Base-by-base conservation (phyloP, 2,113 vertebrate genomes). In the Trichechus manatus region DNA sequence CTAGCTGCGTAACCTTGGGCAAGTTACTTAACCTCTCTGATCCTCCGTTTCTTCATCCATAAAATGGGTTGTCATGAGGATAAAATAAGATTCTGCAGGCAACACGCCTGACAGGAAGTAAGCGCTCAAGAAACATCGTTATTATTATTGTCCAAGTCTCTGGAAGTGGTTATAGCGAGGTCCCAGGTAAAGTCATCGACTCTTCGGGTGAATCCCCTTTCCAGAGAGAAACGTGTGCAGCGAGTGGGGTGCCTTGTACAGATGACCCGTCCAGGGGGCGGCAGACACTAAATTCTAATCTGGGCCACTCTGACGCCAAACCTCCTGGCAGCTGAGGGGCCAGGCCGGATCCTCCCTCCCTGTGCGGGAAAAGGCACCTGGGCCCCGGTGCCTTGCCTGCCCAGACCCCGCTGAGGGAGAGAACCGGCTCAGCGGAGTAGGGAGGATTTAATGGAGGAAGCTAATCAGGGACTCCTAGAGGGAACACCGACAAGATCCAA, bases 401-500 rank as follows among this genome's bases (percentile, higher is more conserved):
- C 53, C 72, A 33, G 63, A 64, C 59, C 79, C 61, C 14, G 11
- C 17, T 6, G 20, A 5, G 36, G 20, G 81, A 14, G 79, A 25
- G 92, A 59, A 42, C 27, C 19, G 68, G 72, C 97, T 66, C 31
- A 87, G 53, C n/a, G 31, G 97, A 97, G 97, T 97, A 94, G 90
- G 79, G 92, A 98, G 94, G 98, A 94, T 96, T 98, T 97, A 97
- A 98, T 96, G 97, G 98, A 98, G 97, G 98, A 96, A 96, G 97
- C 98, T 98, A 98, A 98, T 98, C 98, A 98, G 98, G 97, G 97
- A 98, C 97, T 98, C 98, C 98, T 96, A 97, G 97, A 96, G 98
- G 98, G 98, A 94, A 98, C 0, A 84, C 97, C 97, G 97, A 97
- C 98, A 97, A 98, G 98, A 98, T 98, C 98, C 98, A 99, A 99